These are phyloP conservation scores for Eupithecia exiguata DNA, from an alignment of 2,888 invertebrate genomes.

Conservation along the genomic window DNA sequence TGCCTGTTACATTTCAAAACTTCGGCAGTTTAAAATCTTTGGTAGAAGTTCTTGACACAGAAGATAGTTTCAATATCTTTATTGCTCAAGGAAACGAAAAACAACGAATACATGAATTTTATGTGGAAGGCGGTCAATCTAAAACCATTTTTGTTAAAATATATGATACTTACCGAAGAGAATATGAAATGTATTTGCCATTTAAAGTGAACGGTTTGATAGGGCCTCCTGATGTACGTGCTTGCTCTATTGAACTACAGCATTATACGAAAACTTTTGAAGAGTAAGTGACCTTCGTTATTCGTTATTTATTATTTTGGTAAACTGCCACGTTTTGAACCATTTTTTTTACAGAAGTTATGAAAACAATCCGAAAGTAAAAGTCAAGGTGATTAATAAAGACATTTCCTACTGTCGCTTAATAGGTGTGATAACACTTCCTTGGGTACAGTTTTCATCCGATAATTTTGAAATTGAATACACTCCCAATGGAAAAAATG, in stretches of 20 bases:
- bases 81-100: conserved; percentile 69
- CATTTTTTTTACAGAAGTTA: conserved; percentile 57
- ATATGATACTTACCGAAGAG: conserved; percentile 68
- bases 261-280: conserved; percentile 67
- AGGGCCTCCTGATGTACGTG: conserved; percentile 77
- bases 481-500: conserved; percentile 51
- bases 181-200: conserved; percentile 84
- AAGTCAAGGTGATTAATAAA: conserved; percentile 65
- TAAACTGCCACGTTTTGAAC: not conserved
- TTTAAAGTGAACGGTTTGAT: conserved; percentile 83
- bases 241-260: conserved; percentile 63
- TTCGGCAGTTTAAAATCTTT: conserved; percentile 57
- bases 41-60: conserved; percentile 66
- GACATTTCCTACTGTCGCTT: conserved; percentile 73
- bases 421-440: conserved; percentile 71
- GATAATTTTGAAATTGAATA: conserved; percentile 72
- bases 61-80: conserved; percentile 71
- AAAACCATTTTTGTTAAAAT: conserved; percentile 73
- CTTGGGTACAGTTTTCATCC: conserved; percentile 71
- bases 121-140: conserved; percentile 66
- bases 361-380: conserved; percentile 69
- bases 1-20: conserved; percentile 74
- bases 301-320: not conserved
- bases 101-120: conserved; percentile 61
- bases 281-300: conserved; percentile 56